These are phyloP conservation scores for Gobiocypris rarus DNA, from an alignment of 2,113 vertebrate genomes.

Conservation along the genomic window DNA sequence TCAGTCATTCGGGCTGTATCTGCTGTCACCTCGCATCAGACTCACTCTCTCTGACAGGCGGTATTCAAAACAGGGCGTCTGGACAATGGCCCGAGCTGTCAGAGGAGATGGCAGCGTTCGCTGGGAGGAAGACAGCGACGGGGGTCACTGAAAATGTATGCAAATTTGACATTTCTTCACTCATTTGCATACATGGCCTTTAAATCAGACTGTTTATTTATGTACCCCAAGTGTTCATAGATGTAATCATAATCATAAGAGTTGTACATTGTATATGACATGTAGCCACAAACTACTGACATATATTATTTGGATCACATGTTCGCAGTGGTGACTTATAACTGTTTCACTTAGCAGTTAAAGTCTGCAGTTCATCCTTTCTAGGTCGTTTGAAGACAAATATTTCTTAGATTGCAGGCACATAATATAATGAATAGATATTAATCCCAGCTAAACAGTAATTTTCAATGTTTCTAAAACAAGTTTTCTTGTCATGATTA, in stretches of 20 bases:
- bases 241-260: conserved; percentile 3
- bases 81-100: conserved; percentile 86
- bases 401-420: no score
- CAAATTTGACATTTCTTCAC: conserved; percentile 97
- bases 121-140: conserved; percentile 84
- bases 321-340: no score
- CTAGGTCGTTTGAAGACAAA: no score
- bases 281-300: not conserved
- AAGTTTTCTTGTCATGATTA: no score
- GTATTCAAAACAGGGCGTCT: conserved; percentile 87
- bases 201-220: conserved; percentile 58
- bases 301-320: not conserved
- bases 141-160: conserved; percentile 92
- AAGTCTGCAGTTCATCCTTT: no score
- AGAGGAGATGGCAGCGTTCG: conserved; percentile 82
- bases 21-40: conserved; percentile 90
- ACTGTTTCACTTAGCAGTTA: no score
- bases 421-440: no score
- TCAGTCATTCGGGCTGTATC: conserved; percentile 67
- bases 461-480: no score
- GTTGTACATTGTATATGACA: not conserved
- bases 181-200: conserved; percentile 92
- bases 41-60: conserved; percentile 80
- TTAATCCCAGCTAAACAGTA: no score
- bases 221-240: not conserved